These are phyloP conservation scores for Pandemis cinnamomeana DNA, from an alignment of 2,888 invertebrate species.

Conservation along the genomic window DNA sequence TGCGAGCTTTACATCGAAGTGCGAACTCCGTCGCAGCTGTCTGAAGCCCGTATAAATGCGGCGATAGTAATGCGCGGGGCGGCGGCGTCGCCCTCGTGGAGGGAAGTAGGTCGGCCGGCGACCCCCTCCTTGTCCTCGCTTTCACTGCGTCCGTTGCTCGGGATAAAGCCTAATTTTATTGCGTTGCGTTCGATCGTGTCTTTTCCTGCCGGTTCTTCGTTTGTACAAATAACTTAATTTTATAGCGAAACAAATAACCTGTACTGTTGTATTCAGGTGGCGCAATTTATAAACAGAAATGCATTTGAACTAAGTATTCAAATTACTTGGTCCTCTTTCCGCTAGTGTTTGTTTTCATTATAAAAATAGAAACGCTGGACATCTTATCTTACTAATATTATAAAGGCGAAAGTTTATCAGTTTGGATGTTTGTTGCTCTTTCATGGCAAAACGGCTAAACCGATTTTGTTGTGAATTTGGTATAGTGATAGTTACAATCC, in stretches of 20 bases:
- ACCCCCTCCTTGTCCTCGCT: slow-evolving; percentile 66
- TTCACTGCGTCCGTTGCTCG: slow-evolving; percentile 68
- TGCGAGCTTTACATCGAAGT: slow-evolving; percentile 65
- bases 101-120: slow-evolving; percentile 72
- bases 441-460: too few relatives aligned
- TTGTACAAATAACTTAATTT: slow-evolving; percentile 46
- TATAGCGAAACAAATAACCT: slow-evolving; percentile 29
- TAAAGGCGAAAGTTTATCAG: too few relatives aligned
- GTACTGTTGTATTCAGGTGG: neutral
- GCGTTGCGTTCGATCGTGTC: slow-evolving; percentile 72
- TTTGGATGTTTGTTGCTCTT: too few relatives aligned
- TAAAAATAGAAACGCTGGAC: too few relatives aligned
- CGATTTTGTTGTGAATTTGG: too few relatives aligned
- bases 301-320: neutral
- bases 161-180: slow-evolving; percentile 81
- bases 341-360: too few relatives aligned
- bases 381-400: too few relatives aligned
- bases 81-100: slow-evolving; percentile 51
- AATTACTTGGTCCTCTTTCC: too few relatives aligned
- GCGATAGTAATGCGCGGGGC: slow-evolving; percentile 57
- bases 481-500: too few relatives aligned
- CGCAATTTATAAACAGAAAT: neutral
- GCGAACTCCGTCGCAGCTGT: slow-evolving; percentile 61
- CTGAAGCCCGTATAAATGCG: slow-evolving; percentile 54
- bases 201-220: slow-evolving; percentile 59